Evolutionary conservation across 2,888 invertebrate species (phyloP).

Genomic region (Zygaena filipendulae): DNA sequence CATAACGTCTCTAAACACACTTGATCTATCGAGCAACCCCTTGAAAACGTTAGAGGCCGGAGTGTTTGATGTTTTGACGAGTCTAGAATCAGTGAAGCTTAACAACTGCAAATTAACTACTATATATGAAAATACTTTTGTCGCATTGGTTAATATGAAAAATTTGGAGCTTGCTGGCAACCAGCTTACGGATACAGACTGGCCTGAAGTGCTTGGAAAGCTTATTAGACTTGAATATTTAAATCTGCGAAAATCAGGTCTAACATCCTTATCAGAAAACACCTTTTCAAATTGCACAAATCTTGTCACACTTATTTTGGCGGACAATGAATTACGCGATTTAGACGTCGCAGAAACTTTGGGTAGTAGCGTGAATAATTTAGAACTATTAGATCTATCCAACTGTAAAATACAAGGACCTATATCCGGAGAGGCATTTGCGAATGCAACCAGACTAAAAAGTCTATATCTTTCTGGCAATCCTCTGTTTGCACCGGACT

Average conservation of each 20-base stretch:
- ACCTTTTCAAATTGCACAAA: constrained; percentile 74
- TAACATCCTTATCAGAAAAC: constrained; percentile 71
- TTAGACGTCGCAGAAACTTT: constrained; percentile 73
- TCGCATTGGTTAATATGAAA: constrained; percentile 69
- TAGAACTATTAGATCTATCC: constrained; percentile 74
- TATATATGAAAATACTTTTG: constrained; percentile 67
- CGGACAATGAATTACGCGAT: constrained; percentile 73
- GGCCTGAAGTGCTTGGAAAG: constrained; percentile 71
- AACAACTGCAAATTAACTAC: constrained; percentile 72
- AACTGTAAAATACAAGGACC: constrained; percentile 75
- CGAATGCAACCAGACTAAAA: constrained; percentile 73
- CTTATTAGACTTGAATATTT: constrained; percentile 71
- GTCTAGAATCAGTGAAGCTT: constrained; percentile 73
- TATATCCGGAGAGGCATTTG: constrained; percentile 75
- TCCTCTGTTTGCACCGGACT: constrained; percentile 73
- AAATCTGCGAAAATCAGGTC: constrained; percentile 70
- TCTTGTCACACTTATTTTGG: constrained; percentile 71
- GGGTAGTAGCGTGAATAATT: constrained; percentile 71
- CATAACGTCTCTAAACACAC: constrained; percentile 71
- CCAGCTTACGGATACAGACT: constrained; percentile 62
- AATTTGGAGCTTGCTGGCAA: constrained; percentile 73
- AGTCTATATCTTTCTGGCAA: constrained; percentile 75
- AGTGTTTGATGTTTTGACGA: constrained; percentile 72
- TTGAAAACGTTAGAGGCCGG: constrained; percentile 65
- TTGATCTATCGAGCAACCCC: constrained; percentile 78